Evolutionary conservation across 1,140 invertebrate species (phyloP), one percentile per base, ranked within the genome.

Genomic region (Drosophila ambigua): DNA sequence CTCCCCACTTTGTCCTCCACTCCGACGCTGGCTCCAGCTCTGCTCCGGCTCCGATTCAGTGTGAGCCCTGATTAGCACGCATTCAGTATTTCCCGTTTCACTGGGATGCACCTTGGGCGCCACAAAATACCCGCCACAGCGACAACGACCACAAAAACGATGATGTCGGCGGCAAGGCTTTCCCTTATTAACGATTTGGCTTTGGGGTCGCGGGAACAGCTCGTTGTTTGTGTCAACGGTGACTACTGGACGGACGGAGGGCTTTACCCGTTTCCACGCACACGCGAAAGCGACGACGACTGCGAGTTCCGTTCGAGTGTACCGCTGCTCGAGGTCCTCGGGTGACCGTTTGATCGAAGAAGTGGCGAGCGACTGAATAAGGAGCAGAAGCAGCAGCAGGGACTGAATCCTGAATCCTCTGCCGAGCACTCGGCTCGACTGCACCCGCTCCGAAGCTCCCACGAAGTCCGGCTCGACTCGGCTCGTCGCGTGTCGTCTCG

Each of bases 141-240:
- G 35, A 11, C 44, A 64, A 44, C 65, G 20, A 58, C 35, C 13
- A 13, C 35, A 2, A 39, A 11, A 57, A 71, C 57, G 48, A 59
- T 79, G 75, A 46, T 72, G 66, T 43, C 51, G 74, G 57, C 48
- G 57, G 78, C 79, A 28, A 48, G 50, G 65, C 51, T 58, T 68
- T 79, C 58, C 54, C 48, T 79, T 81, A 82, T 82, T 78, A 81
- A 81, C 78, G 68, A 83, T 72, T 72, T 67, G 54, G 71, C 74
- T 73, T 73, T 74, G 53, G 43, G 49, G 35, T 35, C 35, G 60
- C 63, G 61, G 68, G 48, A 51, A 44, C 48, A 51, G 62, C 39
- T 35, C 20, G 26, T 35, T 59, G 39, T 49, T 48, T 53, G 28
- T 44, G 28, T 68, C 48, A 41, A 68, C 31, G 48, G 44, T 39